phyloP scores from a whole-genome alignment of 64 coral and sea anemone genomes.

The Cladopsammia gracilis region DNA sequence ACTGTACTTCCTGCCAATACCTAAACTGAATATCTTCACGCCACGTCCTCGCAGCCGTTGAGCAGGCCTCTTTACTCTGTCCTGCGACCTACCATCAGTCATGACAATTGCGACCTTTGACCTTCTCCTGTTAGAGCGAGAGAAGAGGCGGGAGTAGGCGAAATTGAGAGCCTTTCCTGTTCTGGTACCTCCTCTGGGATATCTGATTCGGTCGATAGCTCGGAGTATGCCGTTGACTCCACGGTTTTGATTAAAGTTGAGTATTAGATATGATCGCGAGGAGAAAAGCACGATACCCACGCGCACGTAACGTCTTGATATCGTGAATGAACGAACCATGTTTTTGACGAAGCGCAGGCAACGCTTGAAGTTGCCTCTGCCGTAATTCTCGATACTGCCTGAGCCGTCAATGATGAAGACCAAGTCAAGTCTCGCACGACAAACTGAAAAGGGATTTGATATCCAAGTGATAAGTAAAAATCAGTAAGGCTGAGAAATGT shows the following conservation, averaged over 20 bases:
- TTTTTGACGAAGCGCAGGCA: conserved; percentile 87
- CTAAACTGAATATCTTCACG: conserved; percentile 68
- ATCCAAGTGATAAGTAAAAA: neutral
- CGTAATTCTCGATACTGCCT: conserved; percentile 82
- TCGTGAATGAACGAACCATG: conserved; percentile 81
- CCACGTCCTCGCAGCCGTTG: conserved; percentile 23
- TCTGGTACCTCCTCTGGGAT: conserved; percentile 73
- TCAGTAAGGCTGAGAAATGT: neutral
- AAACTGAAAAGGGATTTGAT: conserved; percentile 57
- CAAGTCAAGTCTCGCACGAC: conserved; percentile 77
- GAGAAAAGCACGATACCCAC: conserved; percentile 72
- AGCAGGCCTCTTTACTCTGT: conserved; percentile 55
- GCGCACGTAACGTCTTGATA: conserved; percentile 51
- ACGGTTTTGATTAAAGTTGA: conserved; percentile 47
- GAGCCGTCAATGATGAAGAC: conserved; percentile 85
- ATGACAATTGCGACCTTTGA: conserved; percentile 63
- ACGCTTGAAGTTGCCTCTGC: conserved; percentile 86
- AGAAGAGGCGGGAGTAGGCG: conserved; percentile 24
- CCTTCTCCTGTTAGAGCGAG: neutral
- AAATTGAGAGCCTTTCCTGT: conserved; percentile 62
- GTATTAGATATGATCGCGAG: conserved; percentile 32
- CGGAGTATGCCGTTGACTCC: conserved; percentile 34
- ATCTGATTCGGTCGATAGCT: conserved; percentile 61
- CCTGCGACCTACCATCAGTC: conserved; percentile 84
- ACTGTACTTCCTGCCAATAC: conserved; percentile 71